Evolutionary conservation across 2,113 vertebrate species (phyloP), one percentile per base, ranked within the genome.

Genomic region (Mus spicilegus): DNA sequence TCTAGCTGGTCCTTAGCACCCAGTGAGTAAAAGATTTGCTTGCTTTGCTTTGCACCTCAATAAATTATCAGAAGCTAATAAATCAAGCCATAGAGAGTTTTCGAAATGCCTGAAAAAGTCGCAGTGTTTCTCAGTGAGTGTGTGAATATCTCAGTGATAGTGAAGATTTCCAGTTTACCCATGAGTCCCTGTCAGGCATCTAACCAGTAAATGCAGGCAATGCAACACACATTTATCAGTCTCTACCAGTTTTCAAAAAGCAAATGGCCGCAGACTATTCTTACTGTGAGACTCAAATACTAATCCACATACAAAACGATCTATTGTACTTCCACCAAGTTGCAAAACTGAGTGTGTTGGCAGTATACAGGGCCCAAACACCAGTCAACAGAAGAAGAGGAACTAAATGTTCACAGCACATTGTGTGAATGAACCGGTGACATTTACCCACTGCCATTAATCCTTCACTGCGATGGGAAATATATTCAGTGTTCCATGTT

Each of bases 381-480:
- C 61, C 67, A 75, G 69, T 72, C 63, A 91, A 42, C 26, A 72
- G 77, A 76, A 70, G 42, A 87, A 65, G 39, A 85, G 85, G 72
- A 97, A 96, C 92, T 95, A 63, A 96, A 67, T 96, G 96, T 94
- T 65, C 9, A 17, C 0, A 70, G 56, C 56, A 70, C 72, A 89
- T 76, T 93, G 73, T 51, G 0, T 67, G 92, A 97, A 86, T 97
- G 93, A 95, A 88, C 92, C 49, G n/a, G 94, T 95, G 89, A 93
- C 70, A 93, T 95, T 96, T 90, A 93, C 95, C 95, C 87, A 49
- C 77, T 77, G 78, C 70, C 95, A 81, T 95, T 96, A 97, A 95
- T 96, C 78, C 75, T 97, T 98, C 93, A 93, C 75, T 97, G 95
- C 97, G 94, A 97, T 95, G 78, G 93, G 75, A 94, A 96, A 93